These are phyloP conservation scores for Pteropus alecto DNA, from an alignment of 2,113 vertebrate genomes.

Conservation along the genomic window DNA sequence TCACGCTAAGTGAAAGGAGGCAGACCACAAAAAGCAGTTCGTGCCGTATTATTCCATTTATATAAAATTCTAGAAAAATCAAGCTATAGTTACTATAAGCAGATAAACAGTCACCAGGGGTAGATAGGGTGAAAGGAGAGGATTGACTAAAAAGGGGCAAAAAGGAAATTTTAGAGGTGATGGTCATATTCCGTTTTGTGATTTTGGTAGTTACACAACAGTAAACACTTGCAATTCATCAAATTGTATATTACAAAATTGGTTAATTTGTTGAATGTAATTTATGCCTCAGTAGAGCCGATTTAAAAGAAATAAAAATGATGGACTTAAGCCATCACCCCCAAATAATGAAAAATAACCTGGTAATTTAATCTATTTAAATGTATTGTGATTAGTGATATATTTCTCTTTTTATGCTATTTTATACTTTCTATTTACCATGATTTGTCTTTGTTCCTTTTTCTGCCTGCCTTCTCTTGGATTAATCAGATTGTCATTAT, in stretches of 20 bases:
- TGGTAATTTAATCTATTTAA: not conserved
- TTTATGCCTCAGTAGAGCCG: not conserved
- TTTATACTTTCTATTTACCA: not conserved
- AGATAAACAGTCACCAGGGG: not conserved
- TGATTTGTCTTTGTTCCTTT: not conserved
- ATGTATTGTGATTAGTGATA: not conserved
- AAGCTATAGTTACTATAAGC: not conserved
- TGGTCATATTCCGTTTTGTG: not conserved
- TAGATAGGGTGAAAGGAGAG: not conserved
- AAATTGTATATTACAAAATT: not conserved
- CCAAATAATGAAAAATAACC: not conserved
- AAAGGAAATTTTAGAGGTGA: not conserved
- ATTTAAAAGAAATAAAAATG: not conserved
- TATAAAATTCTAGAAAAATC: not conserved
- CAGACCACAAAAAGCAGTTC: not conserved
- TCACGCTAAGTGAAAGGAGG: not conserved
- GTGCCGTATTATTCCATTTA: not conserved
- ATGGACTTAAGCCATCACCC: not conserved
- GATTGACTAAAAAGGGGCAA: not conserved
- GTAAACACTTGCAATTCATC: not conserved
- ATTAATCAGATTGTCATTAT: not conserved
- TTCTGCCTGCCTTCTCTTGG: not conserved
- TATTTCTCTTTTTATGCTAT: constrained; percentile 1
- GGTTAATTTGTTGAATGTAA: not conserved
- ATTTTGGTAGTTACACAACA: not conserved